Conservation (phyloP, 1,140 invertebrate species). For the Nephila pilipes region DNA sequence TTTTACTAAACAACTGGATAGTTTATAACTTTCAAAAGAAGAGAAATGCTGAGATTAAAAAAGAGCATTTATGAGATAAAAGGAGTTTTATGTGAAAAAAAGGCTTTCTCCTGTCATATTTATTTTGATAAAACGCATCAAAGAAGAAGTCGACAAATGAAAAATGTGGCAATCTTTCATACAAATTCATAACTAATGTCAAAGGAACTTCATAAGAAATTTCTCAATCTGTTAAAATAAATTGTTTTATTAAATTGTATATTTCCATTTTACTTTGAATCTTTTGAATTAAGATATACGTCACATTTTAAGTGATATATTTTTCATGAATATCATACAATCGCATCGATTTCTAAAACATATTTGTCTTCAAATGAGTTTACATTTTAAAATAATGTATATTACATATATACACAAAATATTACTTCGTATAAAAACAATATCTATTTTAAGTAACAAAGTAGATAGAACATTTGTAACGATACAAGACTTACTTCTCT, state of each 20-base stretch:
- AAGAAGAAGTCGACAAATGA: neutral
- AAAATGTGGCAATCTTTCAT: neutral
- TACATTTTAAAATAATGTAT: no score
- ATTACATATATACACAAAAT: no score
- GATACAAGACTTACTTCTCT: no score
- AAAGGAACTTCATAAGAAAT: neutral
- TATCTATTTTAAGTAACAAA: no score
- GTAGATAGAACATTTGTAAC: no score
- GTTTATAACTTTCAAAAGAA: neutral
- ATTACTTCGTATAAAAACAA: no score
- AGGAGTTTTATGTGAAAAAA: neutral
- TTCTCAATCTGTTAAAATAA: neutral
- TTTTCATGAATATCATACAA: no score
- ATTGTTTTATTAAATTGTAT: neutral
- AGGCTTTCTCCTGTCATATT: neutral
- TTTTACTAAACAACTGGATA: neutral
- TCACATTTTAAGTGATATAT: no score
- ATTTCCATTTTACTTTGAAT: neutral
- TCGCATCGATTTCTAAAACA: no score
- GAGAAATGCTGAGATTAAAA: neutral
- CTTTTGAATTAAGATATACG: no score
- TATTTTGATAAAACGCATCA: neutral
- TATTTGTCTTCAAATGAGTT: no score
- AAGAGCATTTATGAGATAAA: neutral
- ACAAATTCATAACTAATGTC: neutral